phyloP scores from a whole-genome alignment of 2,888 invertebrate genomes.

The Xestia ashworthii region DNA sequence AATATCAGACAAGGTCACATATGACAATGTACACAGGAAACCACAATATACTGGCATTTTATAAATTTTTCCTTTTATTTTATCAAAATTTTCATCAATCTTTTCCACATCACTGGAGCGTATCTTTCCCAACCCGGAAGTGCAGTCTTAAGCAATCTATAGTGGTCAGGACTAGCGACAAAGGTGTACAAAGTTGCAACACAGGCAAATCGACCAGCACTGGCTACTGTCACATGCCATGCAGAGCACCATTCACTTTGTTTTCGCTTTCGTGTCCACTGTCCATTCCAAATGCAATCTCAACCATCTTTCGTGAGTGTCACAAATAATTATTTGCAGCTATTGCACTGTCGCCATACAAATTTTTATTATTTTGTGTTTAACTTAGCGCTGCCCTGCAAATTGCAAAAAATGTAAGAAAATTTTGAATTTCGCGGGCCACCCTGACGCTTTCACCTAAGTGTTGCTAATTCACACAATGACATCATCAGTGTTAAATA shows the following conservation, averaged over 20 bases:
- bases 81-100: background rate
- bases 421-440: too few relatives aligned
- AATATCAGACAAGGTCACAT: too few relatives aligned
- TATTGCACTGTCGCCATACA: background rate
- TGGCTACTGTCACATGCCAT: slow-evolving; percentile 3
- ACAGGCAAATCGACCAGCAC: slow-evolving; percentile 15
- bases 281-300: slow-evolving; percentile 28
- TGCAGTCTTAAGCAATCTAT: slow-evolving; percentile 4
- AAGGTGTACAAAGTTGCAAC: background rate
- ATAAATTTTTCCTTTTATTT: background rate
- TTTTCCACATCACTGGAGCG: slow-evolving; percentile 8
- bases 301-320: slow-evolving; percentile 8
- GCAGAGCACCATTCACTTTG: slow-evolving; percentile 44
- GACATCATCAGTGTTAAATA: background rate
- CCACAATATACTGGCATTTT: slow-evolving; percentile 3
- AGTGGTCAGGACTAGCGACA: slow-evolving; percentile 6
- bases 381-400: too few relatives aligned
- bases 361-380: too few relatives aligned
- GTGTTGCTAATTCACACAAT: slow-evolving; percentile 1
- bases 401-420: too few relatives aligned
- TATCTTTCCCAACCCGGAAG: slow-evolving; percentile 13
- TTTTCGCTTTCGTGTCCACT: slow-evolving; percentile 24
- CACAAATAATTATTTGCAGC: background rate
- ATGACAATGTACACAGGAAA: background rate
- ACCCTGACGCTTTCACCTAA: too few relatives aligned